Conservation (phyloP, 1,140 invertebrate genomes). For the Pseudomyrmex pallidus region DNA sequence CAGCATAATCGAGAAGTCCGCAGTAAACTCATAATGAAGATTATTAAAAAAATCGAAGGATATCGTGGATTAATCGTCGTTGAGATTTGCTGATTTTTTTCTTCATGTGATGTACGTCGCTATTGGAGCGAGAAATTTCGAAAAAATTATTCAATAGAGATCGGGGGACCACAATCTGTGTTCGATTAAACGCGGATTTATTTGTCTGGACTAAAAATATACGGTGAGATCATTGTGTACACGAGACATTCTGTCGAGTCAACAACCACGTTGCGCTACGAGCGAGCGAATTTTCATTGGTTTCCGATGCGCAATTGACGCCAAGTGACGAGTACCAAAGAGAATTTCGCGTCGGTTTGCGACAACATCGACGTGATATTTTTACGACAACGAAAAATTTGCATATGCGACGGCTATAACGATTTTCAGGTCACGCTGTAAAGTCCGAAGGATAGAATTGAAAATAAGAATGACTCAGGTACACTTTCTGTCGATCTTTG, state of each 20-base stretch:
- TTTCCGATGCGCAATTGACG: background rate
- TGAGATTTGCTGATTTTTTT: background rate
- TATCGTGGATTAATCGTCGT: too few relatives aligned
- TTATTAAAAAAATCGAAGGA: too few relatives aligned
- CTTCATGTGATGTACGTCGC: background rate
- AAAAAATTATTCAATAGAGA: slow-evolving; percentile 21
- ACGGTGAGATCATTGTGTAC: slow-evolving; percentile 43
- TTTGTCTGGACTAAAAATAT: slow-evolving; percentile 40
- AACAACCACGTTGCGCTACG: slow-evolving; percentile 23
- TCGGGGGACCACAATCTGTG: background rate
- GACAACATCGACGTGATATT: slow-evolving; percentile 10
- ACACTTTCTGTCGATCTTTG: background rate
- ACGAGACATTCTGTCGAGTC: slow-evolving; percentile 17
- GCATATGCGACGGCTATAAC: background rate
- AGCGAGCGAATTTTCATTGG: slow-evolving; percentile 33
- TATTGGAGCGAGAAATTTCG: slow-evolving; percentile 24
- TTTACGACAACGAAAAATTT: slow-evolving; percentile 26
- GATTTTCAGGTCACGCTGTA: slow-evolving; percentile 32
- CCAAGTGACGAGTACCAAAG: background rate
- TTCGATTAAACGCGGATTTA: slow-evolving; percentile 8
- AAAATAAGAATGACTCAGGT: slow-evolving; percentile 47
- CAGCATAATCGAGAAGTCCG: too few relatives aligned
- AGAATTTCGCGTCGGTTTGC: background rate
- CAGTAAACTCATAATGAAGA: too few relatives aligned
- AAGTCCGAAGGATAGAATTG: slow-evolving; percentile 19